phyloP scores from a whole-genome alignment of 2,113 vertebrate genomes.

The Phoxinus phoxinus region DNA sequence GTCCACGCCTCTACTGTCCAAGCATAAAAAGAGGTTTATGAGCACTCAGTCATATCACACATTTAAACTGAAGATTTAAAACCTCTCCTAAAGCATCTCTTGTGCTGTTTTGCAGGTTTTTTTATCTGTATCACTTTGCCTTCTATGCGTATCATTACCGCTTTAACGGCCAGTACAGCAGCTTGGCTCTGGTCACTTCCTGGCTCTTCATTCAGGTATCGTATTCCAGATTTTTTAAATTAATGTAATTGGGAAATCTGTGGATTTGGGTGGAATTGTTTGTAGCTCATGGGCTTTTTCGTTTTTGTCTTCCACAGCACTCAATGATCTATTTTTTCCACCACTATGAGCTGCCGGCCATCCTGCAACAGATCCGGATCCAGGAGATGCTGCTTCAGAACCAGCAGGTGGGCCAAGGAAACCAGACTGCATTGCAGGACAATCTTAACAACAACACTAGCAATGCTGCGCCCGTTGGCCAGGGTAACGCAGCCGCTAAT shows the following conservation, averaged over 20 bases:
- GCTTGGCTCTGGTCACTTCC: constrained; percentile 93
- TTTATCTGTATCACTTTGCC: constrained; percentile 97
- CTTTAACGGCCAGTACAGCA: constrained; percentile 98
- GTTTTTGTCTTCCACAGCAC: constrained; percentile 75
- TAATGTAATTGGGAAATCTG: not conserved
- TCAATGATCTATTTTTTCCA: constrained; percentile 99
- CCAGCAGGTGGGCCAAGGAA: constrained; percentile 86
- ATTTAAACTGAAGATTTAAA: too few relatives aligned
- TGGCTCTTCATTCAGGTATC: constrained; percentile 98
- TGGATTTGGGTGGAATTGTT: not conserved
- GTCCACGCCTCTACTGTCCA: too few relatives aligned
- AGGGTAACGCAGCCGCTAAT: constrained; percentile 10
- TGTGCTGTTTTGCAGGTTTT: constrained; percentile 82
- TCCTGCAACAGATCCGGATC: constrained; percentile 95
- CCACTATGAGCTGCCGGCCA: constrained; percentile 96
- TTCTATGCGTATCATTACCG: constrained; percentile 99
- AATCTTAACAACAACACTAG: constrained; percentile 94
- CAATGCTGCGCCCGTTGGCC: constrained; percentile 25
- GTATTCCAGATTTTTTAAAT: not conserved
- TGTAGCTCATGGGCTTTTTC: not conserved
- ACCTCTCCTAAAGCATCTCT: not conserved
- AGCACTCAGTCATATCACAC: too few relatives aligned
- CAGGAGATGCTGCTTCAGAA: constrained; percentile 97
- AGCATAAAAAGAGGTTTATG: too few relatives aligned
- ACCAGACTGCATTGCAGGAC: constrained; percentile 88